Evolutionary conservation across 2,888 invertebrate species (phyloP).

Genomic region (Nasonovia ribisnigri): DNA sequence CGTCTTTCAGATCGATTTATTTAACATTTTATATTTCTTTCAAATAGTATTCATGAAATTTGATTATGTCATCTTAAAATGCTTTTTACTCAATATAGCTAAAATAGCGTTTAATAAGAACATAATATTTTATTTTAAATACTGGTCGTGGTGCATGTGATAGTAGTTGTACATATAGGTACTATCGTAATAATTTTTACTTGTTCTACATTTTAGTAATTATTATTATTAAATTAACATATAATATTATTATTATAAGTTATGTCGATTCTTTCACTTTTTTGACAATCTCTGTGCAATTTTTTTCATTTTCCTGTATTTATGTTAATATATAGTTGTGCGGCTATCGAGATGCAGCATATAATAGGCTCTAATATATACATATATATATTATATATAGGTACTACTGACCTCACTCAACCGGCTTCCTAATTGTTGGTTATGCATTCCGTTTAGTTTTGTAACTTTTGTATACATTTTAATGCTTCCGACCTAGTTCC

Average conservation of each 20-base stretch:
- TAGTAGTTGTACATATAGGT: not conserved
- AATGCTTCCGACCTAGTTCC: conserved; percentile 4
- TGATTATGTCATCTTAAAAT: not conserved
- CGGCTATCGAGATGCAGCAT: not conserved
- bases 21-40: not conserved
- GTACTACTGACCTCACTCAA: conserved; percentile 8
- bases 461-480: not conserved
- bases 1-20: not conserved
- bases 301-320: not conserved
- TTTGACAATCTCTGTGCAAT: not conserved
- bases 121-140: not conserved
- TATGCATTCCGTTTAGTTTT: not conserved
- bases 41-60: not conserved
- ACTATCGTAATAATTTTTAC: not conserved
- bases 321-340: not conserved
- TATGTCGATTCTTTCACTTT: not conserved
- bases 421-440: not conserved
- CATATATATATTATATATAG: not conserved
- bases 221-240: not conserved
- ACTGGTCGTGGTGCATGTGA: not conserved
- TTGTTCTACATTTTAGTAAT: conserved; percentile 1
- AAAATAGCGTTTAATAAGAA: not conserved
- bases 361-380: not conserved
- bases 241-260: not conserved
- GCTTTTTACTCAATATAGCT: not conserved